These are phyloP conservation scores for Telmatherina bonti DNA, from an alignment of 2,797 vertebrate genomes.

Conservation along the genomic window DNA sequence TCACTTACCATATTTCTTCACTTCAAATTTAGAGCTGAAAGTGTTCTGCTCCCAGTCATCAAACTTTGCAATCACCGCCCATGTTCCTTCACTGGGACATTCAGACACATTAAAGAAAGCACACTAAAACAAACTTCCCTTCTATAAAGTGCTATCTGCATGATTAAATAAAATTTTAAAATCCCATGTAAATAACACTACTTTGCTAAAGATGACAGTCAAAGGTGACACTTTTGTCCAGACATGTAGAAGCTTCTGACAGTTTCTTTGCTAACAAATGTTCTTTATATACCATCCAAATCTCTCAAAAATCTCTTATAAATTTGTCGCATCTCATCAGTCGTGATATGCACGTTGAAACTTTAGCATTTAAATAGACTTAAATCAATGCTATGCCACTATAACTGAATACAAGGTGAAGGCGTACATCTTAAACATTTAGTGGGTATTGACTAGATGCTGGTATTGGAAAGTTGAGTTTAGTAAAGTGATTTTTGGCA, in stretches of 20 bases:
- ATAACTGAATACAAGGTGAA: not conserved
- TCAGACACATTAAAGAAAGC: not conserved
- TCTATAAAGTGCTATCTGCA: too few species aligned
- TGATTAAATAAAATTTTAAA: not conserved
- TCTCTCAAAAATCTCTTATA: not conserved
- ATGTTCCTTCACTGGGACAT: conserved; percentile 77
- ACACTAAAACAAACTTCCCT: not conserved
- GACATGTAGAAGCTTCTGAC: not conserved
- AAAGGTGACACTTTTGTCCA: not conserved
- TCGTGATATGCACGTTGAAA: not conserved
- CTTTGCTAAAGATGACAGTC: not conserved
- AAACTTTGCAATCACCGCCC: conserved; percentile 78
- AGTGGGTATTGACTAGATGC: too few species aligned
- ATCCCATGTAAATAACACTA: not conserved
- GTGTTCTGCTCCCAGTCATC: conserved; percentile 77
- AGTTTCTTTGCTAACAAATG: not conserved
- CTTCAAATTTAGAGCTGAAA: conserved; percentile 76
- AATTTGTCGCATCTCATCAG: not conserved
- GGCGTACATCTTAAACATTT: too few species aligned
- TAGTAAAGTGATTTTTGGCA: not conserved
- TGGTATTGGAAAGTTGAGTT: not conserved
- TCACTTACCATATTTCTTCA: conserved; percentile 81
- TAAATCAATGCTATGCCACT: not conserved
- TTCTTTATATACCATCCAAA: too few species aligned
- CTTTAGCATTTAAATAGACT: not conserved